Evolutionary conservation across 92 coral and sea anemone species (phyloP).

Genomic region (Paramuricea clavata): DNA sequence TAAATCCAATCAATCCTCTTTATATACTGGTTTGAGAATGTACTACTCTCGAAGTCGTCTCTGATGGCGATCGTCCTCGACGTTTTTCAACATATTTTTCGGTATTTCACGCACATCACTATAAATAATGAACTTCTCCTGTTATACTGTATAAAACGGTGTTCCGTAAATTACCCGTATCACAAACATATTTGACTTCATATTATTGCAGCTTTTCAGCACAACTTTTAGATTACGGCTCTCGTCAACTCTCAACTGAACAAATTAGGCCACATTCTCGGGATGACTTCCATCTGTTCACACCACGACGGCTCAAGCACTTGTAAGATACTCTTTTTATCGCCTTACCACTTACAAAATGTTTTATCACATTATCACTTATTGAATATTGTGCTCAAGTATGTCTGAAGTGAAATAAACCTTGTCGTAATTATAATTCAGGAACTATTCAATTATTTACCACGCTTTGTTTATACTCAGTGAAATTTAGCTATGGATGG

Average conservation of each 20-base stretch:
- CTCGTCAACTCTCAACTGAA: neutral
- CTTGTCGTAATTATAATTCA: neutral
- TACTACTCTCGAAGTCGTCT: neutral
- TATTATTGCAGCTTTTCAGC: conserved; percentile 1
- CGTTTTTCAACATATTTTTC: neutral
- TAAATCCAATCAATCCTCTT: no score
- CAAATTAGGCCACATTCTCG: neutral
- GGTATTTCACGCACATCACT: neutral
- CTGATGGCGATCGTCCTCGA: neutral
- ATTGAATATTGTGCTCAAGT: neutral
- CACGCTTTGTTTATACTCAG: no score
- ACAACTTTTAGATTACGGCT: neutral
- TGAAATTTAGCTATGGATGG: no score
- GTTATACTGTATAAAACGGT: neutral
- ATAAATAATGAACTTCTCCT: neutral
- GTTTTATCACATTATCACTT: conserved; percentile 53
- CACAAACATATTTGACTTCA: neutral
- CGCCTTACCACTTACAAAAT: conserved; percentile 45
- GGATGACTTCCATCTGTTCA: conserved; percentile 19
- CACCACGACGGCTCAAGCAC: conserved; percentile 23
- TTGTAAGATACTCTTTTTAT: conserved; percentile 20
- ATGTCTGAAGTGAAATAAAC: neutral
- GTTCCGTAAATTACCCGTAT: neutral
- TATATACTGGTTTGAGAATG: neutral
- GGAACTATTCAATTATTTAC: no score